A percentile compares a stretch with the other conserved stretches of the same genome.
phyloP scores from a whole-genome alignment of 35 echinoderm and acorn worm genomes.

The Amphiura filiformis region DNA sequence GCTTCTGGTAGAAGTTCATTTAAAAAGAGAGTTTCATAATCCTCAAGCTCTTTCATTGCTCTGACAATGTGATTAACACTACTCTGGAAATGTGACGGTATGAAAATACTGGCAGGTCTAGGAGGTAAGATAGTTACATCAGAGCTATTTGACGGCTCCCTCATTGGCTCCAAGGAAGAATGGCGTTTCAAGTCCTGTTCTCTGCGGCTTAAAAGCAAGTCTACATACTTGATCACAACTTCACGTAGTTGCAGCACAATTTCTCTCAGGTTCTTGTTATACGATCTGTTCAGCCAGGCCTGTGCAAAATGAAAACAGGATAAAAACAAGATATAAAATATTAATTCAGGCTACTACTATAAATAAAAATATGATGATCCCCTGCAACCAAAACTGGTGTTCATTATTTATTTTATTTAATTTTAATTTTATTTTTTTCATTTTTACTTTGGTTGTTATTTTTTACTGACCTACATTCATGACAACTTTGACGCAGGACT shows the following conservation, averaged over 20 bases:
- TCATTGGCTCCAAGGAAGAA: background rate
- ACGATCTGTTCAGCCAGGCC: background rate
- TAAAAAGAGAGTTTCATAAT: background rate
- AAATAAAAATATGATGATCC: too few relatives aligned
- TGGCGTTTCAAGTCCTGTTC: background rate
- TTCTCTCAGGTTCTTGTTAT: background rate
- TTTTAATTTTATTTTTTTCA: too few relatives aligned
- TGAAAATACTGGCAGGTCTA: background rate
- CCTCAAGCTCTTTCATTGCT: background rate
- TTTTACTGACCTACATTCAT: too few relatives aligned
- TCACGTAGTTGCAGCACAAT: background rate
- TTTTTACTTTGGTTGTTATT: too few relatives aligned
- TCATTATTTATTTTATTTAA: too few relatives aligned
- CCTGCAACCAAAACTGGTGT: too few relatives aligned
- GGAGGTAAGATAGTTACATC: background rate
- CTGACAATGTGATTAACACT: background rate
- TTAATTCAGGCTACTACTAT: too few relatives aligned
- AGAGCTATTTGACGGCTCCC: background rate
- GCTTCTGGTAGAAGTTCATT: background rate
- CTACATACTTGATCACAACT: background rate
- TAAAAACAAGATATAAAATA: too few relatives aligned
- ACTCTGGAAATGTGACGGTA: background rate
- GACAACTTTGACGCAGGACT: too few relatives aligned
- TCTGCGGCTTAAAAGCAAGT: background rate
- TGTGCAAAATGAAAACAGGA: too few relatives aligned